phyloP scores from a whole-genome alignment of 2,113 vertebrate species.

The Xenopus laevis region DNA sequence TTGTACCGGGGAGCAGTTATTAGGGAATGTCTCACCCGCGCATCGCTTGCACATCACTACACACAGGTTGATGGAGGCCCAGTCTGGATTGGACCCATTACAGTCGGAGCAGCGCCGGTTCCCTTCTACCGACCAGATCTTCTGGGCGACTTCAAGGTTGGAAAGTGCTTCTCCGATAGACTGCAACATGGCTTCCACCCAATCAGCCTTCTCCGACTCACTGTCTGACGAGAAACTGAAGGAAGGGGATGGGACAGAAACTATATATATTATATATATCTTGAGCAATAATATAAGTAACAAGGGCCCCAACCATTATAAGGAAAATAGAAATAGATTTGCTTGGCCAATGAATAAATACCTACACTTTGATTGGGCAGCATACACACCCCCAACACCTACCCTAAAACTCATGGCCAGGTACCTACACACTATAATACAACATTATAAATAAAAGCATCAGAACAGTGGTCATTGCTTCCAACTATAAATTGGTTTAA shows the following conservation, averaged over 20 bases:
- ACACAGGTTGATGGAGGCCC: constrained; percentile 92
- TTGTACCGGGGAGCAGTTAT: not conserved
- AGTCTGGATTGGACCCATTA: constrained; percentile 72
- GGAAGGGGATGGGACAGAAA: no score
- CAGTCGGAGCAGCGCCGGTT: constrained; percentile 87
- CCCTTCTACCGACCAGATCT: constrained; percentile 75
- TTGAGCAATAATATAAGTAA: no score
- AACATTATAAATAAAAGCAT: no score
- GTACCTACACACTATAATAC: no score
- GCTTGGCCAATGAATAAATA: no score
- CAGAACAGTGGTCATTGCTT: no score
- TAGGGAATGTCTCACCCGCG: constrained; percentile 68
- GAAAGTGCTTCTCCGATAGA: constrained; percentile 82
- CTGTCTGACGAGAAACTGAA: constrained; percentile 82
- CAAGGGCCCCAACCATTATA: no score
- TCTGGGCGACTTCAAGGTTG: constrained; percentile 79
- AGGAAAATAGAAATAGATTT: no score
- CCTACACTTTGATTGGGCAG: no score
- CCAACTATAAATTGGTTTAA: no score
- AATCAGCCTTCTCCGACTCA: constrained; percentile 79
- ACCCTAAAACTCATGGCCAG: no score
- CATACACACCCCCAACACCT: no score
- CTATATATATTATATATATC: not conserved
- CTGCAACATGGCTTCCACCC: constrained; percentile 81
- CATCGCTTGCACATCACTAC: constrained; percentile 91